Conservation (phyloP, 2,113 vertebrate species). For the Cricetomys ansorgei region DNA sequence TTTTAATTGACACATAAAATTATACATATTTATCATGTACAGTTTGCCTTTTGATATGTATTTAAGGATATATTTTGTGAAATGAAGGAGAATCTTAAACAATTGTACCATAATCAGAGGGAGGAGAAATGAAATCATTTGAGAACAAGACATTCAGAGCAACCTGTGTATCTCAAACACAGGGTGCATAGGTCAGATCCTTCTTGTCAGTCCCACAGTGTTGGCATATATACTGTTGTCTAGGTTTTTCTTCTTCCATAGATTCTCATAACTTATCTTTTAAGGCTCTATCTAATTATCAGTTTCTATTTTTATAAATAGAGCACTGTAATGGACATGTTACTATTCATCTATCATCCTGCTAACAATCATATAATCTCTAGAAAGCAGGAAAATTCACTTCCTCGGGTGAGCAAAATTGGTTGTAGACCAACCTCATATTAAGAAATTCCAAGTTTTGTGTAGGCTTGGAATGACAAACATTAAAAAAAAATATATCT, state of each 20-base stretch:
- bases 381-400: neutral
- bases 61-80: neutral
- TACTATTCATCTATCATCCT: neutral
- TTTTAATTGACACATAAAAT: neutral
- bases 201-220: neutral
- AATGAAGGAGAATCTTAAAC: neutral
- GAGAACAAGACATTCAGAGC: neutral
- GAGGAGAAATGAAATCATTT: neutral
- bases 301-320: neutral
- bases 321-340: neutral
- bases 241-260: neutral
- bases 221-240: neutral
- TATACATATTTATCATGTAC: neutral
- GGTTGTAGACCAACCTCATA: neutral
- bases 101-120: neutral
- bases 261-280: neutral
- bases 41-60: neutral
- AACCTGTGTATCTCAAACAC: neutral
- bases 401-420: neutral
- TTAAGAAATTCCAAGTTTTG: neutral
- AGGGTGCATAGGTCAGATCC: neutral
- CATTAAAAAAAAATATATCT: neutral
- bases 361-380: neutral
- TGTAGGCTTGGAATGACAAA: neutral
- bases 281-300: neutral